Conservation (phyloP, 2,888 invertebrate genomes). For the Monopis laevigella region DNA sequence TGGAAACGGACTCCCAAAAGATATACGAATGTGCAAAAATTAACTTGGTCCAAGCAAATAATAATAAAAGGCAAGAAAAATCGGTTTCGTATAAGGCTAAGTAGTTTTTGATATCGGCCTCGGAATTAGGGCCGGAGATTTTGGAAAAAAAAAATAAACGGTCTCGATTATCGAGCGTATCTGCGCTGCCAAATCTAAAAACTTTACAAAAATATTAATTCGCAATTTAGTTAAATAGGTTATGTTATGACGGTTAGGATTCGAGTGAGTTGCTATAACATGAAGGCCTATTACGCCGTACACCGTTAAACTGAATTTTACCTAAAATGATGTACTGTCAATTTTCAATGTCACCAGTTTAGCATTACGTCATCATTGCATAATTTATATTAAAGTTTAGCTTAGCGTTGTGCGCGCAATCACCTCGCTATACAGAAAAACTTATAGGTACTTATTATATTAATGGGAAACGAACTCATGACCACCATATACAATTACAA, state of each 20-base stretch:
- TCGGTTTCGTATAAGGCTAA: constrained; percentile 27
- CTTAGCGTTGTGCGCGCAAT: too few relatives aligned
- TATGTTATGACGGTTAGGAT: background rate
- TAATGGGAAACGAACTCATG: too few relatives aligned
- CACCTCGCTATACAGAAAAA: too few relatives aligned
- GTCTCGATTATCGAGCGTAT: constrained; percentile 7
- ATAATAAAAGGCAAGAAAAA: constrained; percentile 21
- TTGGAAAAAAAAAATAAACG: constrained; percentile 16
- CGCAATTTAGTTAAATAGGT: background rate
- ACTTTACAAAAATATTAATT: background rate
- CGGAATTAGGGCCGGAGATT: constrained; percentile 19
- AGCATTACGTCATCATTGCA: too few relatives aligned
- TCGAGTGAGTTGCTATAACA: too few relatives aligned
- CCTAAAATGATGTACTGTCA: too few relatives aligned
- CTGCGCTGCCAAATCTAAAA: background rate
- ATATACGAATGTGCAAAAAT: constrained; percentile 14
- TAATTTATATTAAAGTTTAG: too few relatives aligned
- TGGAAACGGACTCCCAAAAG: constrained; percentile 3
- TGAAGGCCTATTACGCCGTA: too few relatives aligned
- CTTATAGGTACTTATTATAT: too few relatives aligned
- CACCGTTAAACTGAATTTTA: too few relatives aligned
- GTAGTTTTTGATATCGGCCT: constrained; percentile 27
- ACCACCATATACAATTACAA: too few relatives aligned
- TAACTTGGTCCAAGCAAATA: constrained; percentile 14
- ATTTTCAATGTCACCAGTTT: too few relatives aligned